Base-by-base conservation (phyloP, 1,140 invertebrate species). In the Campodea augens region DNA sequence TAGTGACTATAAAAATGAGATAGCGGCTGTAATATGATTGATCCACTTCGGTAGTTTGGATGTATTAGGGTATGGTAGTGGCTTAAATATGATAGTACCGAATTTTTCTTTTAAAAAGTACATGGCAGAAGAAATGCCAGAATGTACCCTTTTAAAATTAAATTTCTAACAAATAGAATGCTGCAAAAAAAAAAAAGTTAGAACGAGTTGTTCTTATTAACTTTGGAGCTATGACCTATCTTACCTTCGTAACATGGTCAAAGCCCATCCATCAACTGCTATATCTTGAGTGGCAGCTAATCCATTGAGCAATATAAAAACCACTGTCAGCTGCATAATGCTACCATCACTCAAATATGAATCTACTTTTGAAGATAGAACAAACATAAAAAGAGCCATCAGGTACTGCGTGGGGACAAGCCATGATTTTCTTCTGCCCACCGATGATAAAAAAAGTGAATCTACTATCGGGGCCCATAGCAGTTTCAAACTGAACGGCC, bases 231-330 rank as follows among this genome's bases (percentile, higher is more conserved):
- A n/a, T n/a, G n/a, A n/a, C n/a, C n/a, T n/a, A n/a, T n/a, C n/a
- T n/a, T n/a, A n/a, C 77, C 85, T 82, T 60, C 91, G 87, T 2
- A 99, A 66, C 87, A 99, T 98, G 2, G 95, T 98, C 1, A 99
- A 65, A 1, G 95, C 95, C 96, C 96, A 99, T 3, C 96, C 96
- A 73, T 99, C 96, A 1, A 99, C 93, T 44, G 92, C 93, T 59
- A 99, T 98, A 64, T 99, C 96, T 68, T 99, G 96, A 20, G 93
- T 98, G 1, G 96, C 93, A 12, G 92, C 93, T 41, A 99, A 67
- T 55, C 98, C 95, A 56, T 96, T 97, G 1, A 98, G 67, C 42
- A 74, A 67, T 57, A 98, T 87, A 66, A 98, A 99, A 39, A 89
- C 69, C 19, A 72, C 53, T 5, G 91, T 95, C 4, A 98, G 63